Evolutionary conservation across 2,888 invertebrate genomes (phyloP).

Genomic region (Hemistola chrysoprasaria): DNA sequence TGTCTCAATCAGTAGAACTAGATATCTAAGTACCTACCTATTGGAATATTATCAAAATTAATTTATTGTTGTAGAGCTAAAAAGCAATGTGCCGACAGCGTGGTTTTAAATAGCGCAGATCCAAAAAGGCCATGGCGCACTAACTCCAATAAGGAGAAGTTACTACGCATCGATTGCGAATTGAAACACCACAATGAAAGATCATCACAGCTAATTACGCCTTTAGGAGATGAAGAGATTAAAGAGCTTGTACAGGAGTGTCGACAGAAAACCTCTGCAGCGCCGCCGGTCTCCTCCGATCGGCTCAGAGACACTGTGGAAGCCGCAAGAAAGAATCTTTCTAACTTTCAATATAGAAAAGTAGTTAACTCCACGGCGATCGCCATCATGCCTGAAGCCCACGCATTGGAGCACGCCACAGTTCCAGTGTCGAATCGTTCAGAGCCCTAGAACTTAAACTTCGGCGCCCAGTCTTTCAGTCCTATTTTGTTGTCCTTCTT

Average conservation of each 20-base stretch:
- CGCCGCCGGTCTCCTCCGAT: conserved; percentile 39
- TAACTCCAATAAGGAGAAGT: conserved; percentile 60
- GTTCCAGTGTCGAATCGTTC: too few species aligned
- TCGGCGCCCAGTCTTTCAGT: too few species aligned
- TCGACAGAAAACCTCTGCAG: conserved; percentile 35
- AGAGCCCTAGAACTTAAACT: too few species aligned
- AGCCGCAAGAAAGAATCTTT: conserved; percentile 58
- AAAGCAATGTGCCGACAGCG: conserved; percentile 29
- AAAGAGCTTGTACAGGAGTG: conserved; percentile 54
- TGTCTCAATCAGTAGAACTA: too few species aligned
- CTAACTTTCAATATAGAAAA: conserved; percentile 64
- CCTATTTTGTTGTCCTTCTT: too few species aligned
- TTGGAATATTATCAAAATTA: neutral
- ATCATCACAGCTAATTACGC: conserved; percentile 44
- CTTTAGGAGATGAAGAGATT: conserved; percentile 55
- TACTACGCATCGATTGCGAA: conserved; percentile 61
- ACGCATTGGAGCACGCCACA: conserved; percentile 26
- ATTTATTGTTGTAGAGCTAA: conserved; percentile 42
- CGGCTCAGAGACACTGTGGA: conserved; percentile 58
- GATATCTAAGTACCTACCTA: too few species aligned
- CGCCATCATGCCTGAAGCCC: conserved; percentile 52
- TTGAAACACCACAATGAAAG: conserved; percentile 60
- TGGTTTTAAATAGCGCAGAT: too few species aligned
- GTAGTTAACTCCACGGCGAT: conserved; percentile 65
- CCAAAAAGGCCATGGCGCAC: conserved; percentile 70